Percentiles rank a stretch among this genome's conserved stretches.
phyloP scores from a whole-genome alignment of 2,888 invertebrate genomes.

The Xylota segnis region DNA sequence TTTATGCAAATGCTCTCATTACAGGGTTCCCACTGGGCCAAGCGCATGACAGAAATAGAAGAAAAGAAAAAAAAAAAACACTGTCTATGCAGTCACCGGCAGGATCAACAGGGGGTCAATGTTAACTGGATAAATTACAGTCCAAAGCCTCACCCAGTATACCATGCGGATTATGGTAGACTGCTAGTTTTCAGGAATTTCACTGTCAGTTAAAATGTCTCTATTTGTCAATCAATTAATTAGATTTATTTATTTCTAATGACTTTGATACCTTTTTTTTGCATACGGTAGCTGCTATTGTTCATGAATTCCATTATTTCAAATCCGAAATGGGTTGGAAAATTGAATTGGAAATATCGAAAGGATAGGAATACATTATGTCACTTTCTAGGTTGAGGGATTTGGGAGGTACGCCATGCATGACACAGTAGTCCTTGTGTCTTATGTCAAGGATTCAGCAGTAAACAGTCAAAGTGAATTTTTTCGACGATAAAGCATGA shows the following conservation, averaged over 20 bases:
- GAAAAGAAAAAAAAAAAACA: constrained; percentile 8
- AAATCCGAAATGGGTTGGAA: too few relatives aligned
- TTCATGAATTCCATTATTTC: too few relatives aligned
- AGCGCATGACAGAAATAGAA: constrained; percentile 23
- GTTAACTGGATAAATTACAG: constrained; percentile 47
- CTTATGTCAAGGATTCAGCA: too few relatives aligned
- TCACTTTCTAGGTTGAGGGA: too few relatives aligned
- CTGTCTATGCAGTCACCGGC: constrained; percentile 50
- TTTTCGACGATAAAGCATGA: too few relatives aligned
- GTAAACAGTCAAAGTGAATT: too few relatives aligned
- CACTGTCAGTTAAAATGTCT: constrained; percentile 48
- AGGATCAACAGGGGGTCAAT: constrained; percentile 68
- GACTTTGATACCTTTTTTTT: too few relatives aligned
- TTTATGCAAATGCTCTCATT: constrained; percentile 73
- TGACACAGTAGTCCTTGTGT: too few relatives aligned
- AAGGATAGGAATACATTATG: too few relatives aligned
- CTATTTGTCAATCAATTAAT: constrained; percentile 33
- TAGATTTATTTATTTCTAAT: background rate
- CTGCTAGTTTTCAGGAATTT: constrained; percentile 14
- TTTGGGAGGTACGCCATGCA: too few relatives aligned
- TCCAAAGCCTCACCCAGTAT: constrained; percentile 47
- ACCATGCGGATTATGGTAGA: background rate
- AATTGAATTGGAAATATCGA: too few relatives aligned
- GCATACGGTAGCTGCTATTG: background rate
- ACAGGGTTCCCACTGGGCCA: constrained; percentile 50